Conservation (phyloP, 2,113 vertebrate species). For the Theropithecus gelada region DNA sequence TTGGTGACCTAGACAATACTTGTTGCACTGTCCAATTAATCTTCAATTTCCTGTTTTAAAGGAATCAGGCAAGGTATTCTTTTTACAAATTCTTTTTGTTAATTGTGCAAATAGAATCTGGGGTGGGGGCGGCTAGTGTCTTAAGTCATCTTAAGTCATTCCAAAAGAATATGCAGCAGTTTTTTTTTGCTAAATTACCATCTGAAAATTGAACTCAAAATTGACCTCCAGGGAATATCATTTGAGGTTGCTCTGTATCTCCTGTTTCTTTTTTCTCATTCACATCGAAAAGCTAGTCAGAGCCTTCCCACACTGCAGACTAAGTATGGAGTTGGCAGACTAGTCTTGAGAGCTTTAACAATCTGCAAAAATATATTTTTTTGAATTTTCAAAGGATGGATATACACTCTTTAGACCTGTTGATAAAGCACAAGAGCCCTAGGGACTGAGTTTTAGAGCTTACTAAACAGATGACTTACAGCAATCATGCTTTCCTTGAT, state of each 20-base stretch:
- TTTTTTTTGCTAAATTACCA: slow-evolving; percentile 47
- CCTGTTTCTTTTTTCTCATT: slow-evolving; percentile 1
- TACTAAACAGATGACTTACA: neutral
- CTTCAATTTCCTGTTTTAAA: neutral
- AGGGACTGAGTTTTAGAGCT: slow-evolving; percentile 2
- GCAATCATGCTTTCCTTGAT: neutral
- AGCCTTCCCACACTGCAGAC: neutral
- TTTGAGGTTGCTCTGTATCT: neutral
- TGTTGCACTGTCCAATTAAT: neutral
- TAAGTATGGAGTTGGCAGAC: neutral
- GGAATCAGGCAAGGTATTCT: neutral
- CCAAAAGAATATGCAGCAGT: neutral
- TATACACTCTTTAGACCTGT: neutral
- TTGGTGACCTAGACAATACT: neutral
- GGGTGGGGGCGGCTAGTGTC: neutral
- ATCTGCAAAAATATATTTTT: neutral
- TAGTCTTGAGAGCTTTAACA: neutral
- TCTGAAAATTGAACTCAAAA: slow-evolving; percentile 16
- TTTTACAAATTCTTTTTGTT: neutral
- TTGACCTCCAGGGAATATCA: neutral
- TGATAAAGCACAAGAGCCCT: neutral
- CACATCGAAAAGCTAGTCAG: neutral
- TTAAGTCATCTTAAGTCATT: neutral
- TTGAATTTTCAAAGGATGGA: neutral
- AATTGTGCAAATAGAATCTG: neutral